Base-by-base conservation (phyloP, 1,140 invertebrate genomes). In the Trichonephila clavata region DNA sequence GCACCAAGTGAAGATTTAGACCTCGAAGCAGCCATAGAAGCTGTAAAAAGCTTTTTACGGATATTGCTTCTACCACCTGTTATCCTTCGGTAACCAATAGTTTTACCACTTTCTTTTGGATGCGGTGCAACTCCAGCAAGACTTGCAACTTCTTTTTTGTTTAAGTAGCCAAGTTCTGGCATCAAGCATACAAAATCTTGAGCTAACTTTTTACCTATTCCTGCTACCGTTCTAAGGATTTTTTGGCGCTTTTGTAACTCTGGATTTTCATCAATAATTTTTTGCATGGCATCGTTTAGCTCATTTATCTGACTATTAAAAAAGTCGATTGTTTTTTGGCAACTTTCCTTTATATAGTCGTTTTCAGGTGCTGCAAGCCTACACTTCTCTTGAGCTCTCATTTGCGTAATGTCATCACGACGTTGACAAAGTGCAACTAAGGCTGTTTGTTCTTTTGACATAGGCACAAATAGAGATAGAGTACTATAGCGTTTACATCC, bases 401-500 rank as follows among this genome's bases (percentile, higher is more conserved):
- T 91, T 91, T 91, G 89, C 81, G 68, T 91, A 21, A 91, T 91
- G n/a, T 91, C 89, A 91, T 91, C 89, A 91, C 92, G 32, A 93
- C 77, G 90, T 92, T 83, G 77, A 21, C 90, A 50, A 92, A 83
- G 80, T 92, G 90, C 90, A 92, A 65, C 61, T 14, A 90, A 81
- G 57, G 89, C 8, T 90, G 89, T 5, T 90, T 90, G 61, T 43
- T 83, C 63, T 92, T 60, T 59, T 50, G 90, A 27, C 3, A 3
- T 71, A 84, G 61, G 60, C 2, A 32, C 32, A 32, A 32, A 32
- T 32, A 32, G 57, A 84, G 50, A 92, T 13, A 92, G 91, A 90
- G 89, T 90, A 81, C 89, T 71, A 90, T 90, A 43, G 63, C 63
- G 89, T 60, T 60, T 5, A 60, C 2, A 60, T 60, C 59, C 89